Evolutionary conservation across 2,888 invertebrate species (phyloP).

Genomic region (Morpho deidamia): DNA sequence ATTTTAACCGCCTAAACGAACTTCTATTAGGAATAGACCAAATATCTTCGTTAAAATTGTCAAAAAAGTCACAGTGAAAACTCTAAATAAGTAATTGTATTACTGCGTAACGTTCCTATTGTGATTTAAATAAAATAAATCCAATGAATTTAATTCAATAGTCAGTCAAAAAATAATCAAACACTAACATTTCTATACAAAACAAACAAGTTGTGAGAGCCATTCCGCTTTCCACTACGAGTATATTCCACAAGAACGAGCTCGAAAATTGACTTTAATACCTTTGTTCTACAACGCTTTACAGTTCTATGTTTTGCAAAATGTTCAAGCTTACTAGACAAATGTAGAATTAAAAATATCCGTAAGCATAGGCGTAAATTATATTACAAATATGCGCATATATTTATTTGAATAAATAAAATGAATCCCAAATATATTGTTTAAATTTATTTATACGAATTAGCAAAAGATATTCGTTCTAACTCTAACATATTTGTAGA

Average conservation of each 20-base stretch:
- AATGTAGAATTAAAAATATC: too few species aligned
- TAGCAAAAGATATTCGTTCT: too few species aligned
- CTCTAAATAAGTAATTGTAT: conserved; percentile 5
- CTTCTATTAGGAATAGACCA: too few species aligned
- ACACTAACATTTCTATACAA: conserved; percentile 71
- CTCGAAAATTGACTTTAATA: conserved; percentile 74
- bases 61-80: background rate
- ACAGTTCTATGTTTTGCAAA: conserved; percentile 59
- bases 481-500: too few species aligned
- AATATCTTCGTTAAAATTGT: too few species aligned
- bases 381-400: too few species aligned
- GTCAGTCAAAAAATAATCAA: conserved; percentile 55
- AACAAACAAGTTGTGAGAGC: conserved; percentile 65
- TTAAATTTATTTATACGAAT: too few species aligned
- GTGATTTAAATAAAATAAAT: conserved; percentile 12
- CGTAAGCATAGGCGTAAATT: too few species aligned
- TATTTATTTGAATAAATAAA: too few species aligned
- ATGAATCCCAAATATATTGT: too few species aligned
- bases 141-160: conserved; percentile 17
- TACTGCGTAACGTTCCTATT: conserved; percentile 7
- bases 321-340: conserved; percentile 51
- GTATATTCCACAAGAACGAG: conserved; percentile 56
- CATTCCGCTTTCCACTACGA: conserved; percentile 60
- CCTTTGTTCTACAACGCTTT: conserved; percentile 72
- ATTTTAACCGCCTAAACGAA: background rate